Percentiles rank a stretch among this genome's conserved stretches.
Evolutionary conservation across 92 coral and sea anemone genomes (phyloP).

Genomic region (Parazoanthus swiftii): DNA sequence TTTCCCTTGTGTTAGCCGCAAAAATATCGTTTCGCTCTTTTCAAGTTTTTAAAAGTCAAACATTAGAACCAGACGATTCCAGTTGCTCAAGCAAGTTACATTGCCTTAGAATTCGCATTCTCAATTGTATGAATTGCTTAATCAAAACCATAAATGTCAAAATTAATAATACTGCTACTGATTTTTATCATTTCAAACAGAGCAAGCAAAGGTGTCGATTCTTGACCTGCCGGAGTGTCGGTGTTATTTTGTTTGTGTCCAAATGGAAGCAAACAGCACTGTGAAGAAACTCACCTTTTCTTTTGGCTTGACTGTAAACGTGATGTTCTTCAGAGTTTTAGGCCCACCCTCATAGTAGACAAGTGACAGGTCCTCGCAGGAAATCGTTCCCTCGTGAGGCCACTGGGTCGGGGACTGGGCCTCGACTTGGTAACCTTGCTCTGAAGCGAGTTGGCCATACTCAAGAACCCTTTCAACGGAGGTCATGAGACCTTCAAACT

Average conservation of each 20-base stretch:
- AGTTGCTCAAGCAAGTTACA: no score
- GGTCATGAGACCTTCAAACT: constrained; percentile 45
- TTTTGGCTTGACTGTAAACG: constrained; percentile 45
- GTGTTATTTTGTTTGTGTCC: background rate
- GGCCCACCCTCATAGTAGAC: constrained; percentile 48
- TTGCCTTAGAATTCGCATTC: no score
- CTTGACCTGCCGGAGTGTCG: background rate
- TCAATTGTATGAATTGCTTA: no score
- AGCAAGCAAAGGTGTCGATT: background rate
- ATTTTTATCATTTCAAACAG: no score
- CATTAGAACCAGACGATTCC: no score
- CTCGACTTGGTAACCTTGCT: constrained; percentile 42
- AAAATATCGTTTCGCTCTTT: no score
- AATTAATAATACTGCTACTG: no score
- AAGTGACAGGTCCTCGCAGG: constrained; percentile 30
- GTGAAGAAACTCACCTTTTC: constrained; percentile 46
- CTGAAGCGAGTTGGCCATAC: constrained; percentile 39
- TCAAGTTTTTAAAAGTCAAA: no score
- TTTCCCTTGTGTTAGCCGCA: no score
- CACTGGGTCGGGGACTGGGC: constrained; percentile 33
- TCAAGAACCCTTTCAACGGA: constrained; percentile 58
- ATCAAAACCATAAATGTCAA: no score
- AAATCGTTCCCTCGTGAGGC: constrained; percentile 48
- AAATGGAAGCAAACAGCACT: background rate
- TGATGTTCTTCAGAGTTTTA: constrained; percentile 38